Conservation (phyloP, 1,140 invertebrate genomes). For the Lucilia cuprina region DNA sequence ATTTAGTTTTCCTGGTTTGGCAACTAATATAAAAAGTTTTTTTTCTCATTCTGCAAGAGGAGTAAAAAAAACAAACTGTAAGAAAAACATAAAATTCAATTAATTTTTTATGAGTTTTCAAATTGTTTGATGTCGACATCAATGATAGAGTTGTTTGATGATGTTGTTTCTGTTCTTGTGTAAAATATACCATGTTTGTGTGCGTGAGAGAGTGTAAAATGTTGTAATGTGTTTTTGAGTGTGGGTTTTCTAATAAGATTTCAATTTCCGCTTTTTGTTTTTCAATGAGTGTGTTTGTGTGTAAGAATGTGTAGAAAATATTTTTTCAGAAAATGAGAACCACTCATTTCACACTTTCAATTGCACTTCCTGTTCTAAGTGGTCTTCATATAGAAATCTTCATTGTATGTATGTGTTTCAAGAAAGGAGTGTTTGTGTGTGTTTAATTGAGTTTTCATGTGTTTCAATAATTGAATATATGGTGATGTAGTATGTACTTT, state of each 20-base stretch:
- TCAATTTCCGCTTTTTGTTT: slow-evolving; percentile 34
- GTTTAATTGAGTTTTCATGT: neutral
- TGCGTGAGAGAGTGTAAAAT: too few relatives aligned
- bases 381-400: neutral
- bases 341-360: slow-evolving; percentile 34
- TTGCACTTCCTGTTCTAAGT: slow-evolving; percentile 23
- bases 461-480: neutral
- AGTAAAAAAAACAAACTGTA: neutral
- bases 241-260: slow-evolving; percentile 12
- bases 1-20: neutral
- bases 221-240: neutral
- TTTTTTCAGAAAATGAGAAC: slow-evolving; percentile 5
- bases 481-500: neutral
- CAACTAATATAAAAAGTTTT: neutral
- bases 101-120: slow-evolving; percentile 5
- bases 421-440: neutral
- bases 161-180: neutral
- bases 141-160: neutral
- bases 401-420: neutral
- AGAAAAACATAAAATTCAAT: slow-evolving; percentile 1
- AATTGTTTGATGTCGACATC: slow-evolving; percentile 3
- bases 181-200: too few relatives aligned
- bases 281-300: neutral
- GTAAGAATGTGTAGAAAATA: neutral
- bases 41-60: neutral